phyloP scores from a whole-genome alignment of 2,888 invertebrate species.

The Stenurella melanura region DNA sequence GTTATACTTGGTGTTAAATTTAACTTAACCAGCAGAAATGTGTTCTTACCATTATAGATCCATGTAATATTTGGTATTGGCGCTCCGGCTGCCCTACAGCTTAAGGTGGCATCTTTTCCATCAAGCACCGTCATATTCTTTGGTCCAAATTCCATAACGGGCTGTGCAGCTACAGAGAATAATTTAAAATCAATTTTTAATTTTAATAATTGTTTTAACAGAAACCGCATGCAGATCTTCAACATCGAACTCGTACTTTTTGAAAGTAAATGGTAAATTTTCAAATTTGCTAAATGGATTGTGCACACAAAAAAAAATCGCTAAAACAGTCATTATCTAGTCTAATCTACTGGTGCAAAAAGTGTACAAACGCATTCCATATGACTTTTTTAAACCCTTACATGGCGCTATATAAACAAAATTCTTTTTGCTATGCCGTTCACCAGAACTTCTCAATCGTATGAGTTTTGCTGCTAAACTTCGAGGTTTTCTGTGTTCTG shows the following conservation, averaged over 20 bases:
- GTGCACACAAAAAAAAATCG: conserved; percentile 34
- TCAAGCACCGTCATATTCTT: conserved; percentile 92
- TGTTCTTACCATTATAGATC: conserved; percentile 89
- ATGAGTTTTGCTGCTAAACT: conserved; percentile 69
- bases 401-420: conserved; percentile 70
- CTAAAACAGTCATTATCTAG: conserved; percentile 37
- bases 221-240: conserved; percentile 34
- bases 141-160: conserved; percentile 89
- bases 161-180: conserved; percentile 81
- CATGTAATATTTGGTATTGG: conserved; percentile 94
- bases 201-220: background rate
- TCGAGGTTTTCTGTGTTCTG: conserved; percentile 62
- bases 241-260: background rate
- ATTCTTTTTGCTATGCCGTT: conserved; percentile 71
- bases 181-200: background rate
- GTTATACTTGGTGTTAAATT: conserved; percentile 23
- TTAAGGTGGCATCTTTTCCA: conserved; percentile 92
- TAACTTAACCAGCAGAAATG: background rate
- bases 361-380: conserved; percentile 49
- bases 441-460: conserved; percentile 68
- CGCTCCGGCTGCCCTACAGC: conserved; percentile 92
- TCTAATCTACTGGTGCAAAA: conserved; percentile 58
- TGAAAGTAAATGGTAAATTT: background rate
- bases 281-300: conserved; percentile 49
- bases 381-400: conserved; percentile 64